phyloP scores from a whole-genome alignment of 1,140 invertebrate genomes.

The Macrobrachium nipponense region DNA sequence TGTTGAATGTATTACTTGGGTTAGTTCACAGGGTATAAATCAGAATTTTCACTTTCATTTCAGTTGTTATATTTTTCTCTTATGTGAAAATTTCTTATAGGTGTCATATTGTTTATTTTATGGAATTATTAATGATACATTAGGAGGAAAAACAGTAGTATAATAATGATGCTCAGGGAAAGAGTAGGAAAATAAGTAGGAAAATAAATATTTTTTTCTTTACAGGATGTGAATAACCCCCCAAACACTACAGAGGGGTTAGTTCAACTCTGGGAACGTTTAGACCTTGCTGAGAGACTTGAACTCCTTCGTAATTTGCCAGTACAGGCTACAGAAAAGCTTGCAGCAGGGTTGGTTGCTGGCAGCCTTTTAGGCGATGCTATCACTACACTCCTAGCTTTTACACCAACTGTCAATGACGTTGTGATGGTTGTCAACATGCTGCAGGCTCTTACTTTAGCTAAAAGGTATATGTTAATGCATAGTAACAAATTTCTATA shows the following conservation, averaged over 20 bases:
- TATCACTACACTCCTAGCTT: slow-evolving; percentile 62
- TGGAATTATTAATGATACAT: too few relatives aligned
- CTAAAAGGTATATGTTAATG: slow-evolving; percentile 44
- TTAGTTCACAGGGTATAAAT: too few relatives aligned
- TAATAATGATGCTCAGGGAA: too few relatives aligned
- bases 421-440: slow-evolving; percentile 63
- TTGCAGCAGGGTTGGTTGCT: slow-evolving; percentile 59
- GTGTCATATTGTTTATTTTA: too few relatives aligned
- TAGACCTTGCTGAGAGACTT: slow-evolving; percentile 60
- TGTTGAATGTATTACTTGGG: too few relatives aligned
- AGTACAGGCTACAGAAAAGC: slow-evolving; percentile 43
- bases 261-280: slow-evolving; percentile 59
- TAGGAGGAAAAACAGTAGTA: too few relatives aligned
- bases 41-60: too few relatives aligned
- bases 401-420: slow-evolving; percentile 60
- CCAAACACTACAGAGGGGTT: slow-evolving; percentile 59
- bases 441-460: slow-evolving; percentile 58
- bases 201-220: background rate
- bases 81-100: too few relatives aligned
- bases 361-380: slow-evolving; percentile 60
- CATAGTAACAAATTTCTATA: too few relatives aligned
- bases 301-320: slow-evolving; percentile 54
- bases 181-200: background rate
- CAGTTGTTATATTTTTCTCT: too few relatives aligned
- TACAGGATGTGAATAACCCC: slow-evolving; percentile 59